Percentiles rank a stretch among this genome's conserved stretches.
Evolutionary conservation across 2,797 vertebrate species (phyloP).

Genomic region (Coregonus suidteri): DNA sequence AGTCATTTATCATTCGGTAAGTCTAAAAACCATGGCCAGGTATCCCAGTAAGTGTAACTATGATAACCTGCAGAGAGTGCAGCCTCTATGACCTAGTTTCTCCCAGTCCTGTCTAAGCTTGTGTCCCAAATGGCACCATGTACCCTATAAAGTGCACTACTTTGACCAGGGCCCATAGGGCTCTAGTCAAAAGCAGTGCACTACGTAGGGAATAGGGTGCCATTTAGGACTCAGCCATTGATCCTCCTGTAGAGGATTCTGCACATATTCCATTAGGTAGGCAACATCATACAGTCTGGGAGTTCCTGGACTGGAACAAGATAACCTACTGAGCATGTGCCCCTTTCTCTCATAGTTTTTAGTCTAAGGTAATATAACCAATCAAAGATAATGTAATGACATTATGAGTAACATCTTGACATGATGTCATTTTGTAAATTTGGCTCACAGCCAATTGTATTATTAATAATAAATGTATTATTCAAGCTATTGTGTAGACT

Average conservation of each 20-base stretch:
- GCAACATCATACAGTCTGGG: background rate
- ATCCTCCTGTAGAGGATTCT: background rate
- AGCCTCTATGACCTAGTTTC: constrained; percentile 73
- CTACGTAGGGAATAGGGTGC: background rate
- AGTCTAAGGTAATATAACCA: background rate
- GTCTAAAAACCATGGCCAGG: constrained; percentile 73
- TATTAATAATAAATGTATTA: background rate
- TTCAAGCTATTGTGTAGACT: background rate
- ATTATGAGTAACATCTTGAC: background rate
- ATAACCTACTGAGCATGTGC: background rate
- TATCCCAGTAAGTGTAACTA: constrained; percentile 71
- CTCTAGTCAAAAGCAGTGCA: background rate
- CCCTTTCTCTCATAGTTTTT: background rate
- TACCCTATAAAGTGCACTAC: background rate
- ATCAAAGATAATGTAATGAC: background rate
- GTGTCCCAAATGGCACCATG: background rate
- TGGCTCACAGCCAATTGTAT: background rate
- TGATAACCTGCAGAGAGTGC: constrained; percentile 71
- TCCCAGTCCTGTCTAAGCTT: background rate
- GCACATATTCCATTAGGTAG: background rate
- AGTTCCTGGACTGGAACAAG: background rate
- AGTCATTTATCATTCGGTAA: background rate
- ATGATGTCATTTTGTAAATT: background rate
- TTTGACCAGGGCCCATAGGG: background rate
- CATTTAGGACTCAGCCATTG: background rate